These are phyloP conservation scores for Meda fulgida DNA, from an alignment of 2,797 vertebrate species.

Conservation along the genomic window DNA sequence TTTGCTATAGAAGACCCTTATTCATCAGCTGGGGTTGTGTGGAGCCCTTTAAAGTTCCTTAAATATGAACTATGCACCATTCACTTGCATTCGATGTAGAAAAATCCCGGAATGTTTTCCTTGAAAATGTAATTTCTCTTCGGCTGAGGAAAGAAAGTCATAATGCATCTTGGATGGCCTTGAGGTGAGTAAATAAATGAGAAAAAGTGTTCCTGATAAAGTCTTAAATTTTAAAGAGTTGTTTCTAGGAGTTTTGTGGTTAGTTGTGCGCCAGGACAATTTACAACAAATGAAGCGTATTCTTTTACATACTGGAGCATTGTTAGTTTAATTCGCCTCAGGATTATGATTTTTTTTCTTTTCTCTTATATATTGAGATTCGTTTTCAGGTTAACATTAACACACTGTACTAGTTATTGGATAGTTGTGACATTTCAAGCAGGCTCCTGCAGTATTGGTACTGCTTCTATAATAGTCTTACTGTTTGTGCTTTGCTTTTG, in stretches of 20 bases:
- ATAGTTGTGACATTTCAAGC: neutral
- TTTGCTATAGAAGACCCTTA: too few relatives aligned
- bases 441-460: neutral
- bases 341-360: neutral
- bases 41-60: neutral
- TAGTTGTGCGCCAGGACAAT: neutral
- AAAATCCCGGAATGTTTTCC: neutral
- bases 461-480: neutral
- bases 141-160: too few relatives aligned
- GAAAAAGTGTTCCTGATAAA: too few relatives aligned
- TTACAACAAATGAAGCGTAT: neutral
- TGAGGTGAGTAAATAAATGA: too few relatives aligned
- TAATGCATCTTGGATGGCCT: too few relatives aligned
- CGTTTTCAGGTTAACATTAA: neutral
- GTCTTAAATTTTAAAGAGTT: neutral
- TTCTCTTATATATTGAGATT: too few relatives aligned
- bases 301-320: neutral
- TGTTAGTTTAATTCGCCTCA: neutral
- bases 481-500: too few relatives aligned
- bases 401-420: too few relatives aligned
- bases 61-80: neutral
- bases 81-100: neutral
- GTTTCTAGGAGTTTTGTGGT: neutral
- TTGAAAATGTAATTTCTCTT: too few relatives aligned
- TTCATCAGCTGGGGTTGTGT: too few relatives aligned